phyloP scores from a whole-genome alignment of 2,797 vertebrate genomes.

The Oreonectes daqikongensis region DNA sequence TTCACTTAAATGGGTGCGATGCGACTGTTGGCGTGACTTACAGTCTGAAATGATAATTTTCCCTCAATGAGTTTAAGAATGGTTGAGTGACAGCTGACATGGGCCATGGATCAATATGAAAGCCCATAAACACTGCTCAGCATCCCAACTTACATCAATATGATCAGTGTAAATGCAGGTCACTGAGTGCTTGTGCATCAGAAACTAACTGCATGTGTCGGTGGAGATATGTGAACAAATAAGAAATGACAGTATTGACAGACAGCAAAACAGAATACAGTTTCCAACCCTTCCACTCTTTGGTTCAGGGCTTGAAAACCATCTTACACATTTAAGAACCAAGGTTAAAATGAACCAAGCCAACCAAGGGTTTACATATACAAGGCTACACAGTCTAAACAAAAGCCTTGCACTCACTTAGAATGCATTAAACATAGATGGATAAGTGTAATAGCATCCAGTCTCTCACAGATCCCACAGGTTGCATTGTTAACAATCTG shows the following conservation, averaged over 20 bases:
- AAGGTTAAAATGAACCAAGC: background rate
- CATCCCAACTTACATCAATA: constrained; percentile 42
- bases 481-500: background rate
- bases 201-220: background rate
- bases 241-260: constrained; percentile 8
- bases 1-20: no score
- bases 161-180: constrained; percentile 43
- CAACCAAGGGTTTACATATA: background rate
- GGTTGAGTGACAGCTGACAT: constrained; percentile 37
- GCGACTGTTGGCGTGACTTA: background rate
- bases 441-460: background rate
- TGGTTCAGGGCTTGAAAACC: background rate
- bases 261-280: background rate
- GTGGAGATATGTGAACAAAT: background rate
- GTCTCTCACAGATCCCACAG: background rate
- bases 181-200: background rate
- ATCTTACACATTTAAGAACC: background rate
- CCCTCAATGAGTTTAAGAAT: constrained; percentile 15
- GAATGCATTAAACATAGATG: background rate
- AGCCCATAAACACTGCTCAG: constrained; percentile 50
- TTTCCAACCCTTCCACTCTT: background rate
- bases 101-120: constrained; percentile 37
- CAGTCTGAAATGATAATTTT: constrained; percentile 20
- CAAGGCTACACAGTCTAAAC: background rate
- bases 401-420: background rate